phyloP scores from a whole-genome alignment of 2,113 vertebrate species.

The Rostratula benghalensis region DNA sequence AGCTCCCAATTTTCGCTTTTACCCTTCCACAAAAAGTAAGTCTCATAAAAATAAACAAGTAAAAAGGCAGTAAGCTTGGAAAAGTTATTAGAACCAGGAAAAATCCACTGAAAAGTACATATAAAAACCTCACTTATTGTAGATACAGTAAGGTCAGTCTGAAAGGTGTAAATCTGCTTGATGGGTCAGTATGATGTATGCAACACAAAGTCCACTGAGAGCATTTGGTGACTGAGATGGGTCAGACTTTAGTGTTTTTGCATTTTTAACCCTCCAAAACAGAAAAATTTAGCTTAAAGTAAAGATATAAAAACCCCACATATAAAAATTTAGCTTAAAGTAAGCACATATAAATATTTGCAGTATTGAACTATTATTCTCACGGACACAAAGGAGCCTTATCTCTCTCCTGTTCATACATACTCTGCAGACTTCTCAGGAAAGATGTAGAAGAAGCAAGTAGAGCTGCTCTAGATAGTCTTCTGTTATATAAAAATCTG shows the following conservation, averaged over 20 bases:
- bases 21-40: background rate
- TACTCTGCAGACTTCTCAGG: background rate
- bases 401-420: background rate
- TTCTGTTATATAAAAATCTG: slow-evolving; percentile 32
- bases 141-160: background rate
- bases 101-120: background rate
- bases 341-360: background rate
- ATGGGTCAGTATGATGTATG: background rate
- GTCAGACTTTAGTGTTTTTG: background rate
- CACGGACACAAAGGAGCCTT: background rate
- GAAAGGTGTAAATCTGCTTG: background rate
- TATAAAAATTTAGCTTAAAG: background rate
- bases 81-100: background rate
- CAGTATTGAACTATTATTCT: background rate
- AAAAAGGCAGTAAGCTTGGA: background rate
- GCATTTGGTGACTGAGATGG: background rate
- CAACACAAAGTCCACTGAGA: background rate
- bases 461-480: background rate
- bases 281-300: background rate
- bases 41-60: background rate
- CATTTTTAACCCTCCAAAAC: background rate
- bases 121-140: background rate
- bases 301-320: background rate
- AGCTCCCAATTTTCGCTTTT: background rate
- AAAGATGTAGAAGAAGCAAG: slow-evolving; percentile 11